Percentiles rank a stretch among this genome's conserved stretches.
Conservation (phyloP, 2,888 invertebrate species). For the Nyleta sp. region DNA sequence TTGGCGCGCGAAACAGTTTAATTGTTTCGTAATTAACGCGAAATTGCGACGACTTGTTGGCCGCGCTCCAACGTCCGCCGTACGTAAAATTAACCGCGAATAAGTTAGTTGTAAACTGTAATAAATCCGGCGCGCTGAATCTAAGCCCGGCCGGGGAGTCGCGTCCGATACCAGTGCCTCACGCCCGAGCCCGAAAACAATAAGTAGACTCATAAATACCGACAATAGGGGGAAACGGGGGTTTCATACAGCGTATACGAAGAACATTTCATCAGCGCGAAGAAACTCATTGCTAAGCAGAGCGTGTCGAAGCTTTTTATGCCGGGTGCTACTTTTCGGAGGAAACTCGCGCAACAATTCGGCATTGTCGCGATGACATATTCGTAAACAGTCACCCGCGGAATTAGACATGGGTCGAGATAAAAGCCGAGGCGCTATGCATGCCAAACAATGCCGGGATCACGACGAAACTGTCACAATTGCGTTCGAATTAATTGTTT, state of each 20-base stretch:
- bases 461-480: neutral
- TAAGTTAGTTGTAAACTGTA: no score
- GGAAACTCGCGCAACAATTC: conserved; percentile 44
- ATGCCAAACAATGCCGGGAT: conserved; percentile 28
- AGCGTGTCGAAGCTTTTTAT: conserved; percentile 51
- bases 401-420: conserved; percentile 46
- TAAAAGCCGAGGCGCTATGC: conserved; percentile 33
- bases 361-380: conserved; percentile 41
- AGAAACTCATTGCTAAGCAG: conserved; percentile 40
- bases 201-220: conserved; percentile 47
- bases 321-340: conserved; percentile 37
- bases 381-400: conserved; percentile 42
- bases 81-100: no score
- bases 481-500: conserved; percentile 23
- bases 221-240: conserved; percentile 35
- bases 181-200: no score
- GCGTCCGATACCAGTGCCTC: no score
- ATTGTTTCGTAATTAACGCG: no score
- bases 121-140: no score
- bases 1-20: no score
- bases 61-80: no score
- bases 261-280: conserved; percentile 47
- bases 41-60: no score
- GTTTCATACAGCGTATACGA: conserved; percentile 38
- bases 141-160: no score